A percentile compares a stretch with the other conserved stretches of the same genome.
These are phyloP conservation scores for Phania funesta DNA, from an alignment of 2,888 invertebrate genomes.

Conservation along the genomic window DNA sequence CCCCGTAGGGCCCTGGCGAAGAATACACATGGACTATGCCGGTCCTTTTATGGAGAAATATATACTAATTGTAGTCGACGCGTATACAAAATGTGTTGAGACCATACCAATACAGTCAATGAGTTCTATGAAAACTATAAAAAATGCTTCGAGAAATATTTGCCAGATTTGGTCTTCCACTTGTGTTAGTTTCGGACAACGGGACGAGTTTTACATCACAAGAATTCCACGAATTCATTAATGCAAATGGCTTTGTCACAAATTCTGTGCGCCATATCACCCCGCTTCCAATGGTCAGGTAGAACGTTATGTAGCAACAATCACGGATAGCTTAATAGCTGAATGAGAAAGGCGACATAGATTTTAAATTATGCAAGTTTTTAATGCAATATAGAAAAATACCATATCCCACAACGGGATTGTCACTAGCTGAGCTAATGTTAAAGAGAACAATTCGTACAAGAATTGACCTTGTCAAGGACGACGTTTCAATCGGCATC, in stretches of 20 bases:
- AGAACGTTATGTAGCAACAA: neutral
- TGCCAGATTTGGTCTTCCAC: no score
- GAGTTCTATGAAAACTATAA: neutral
- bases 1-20: neutral
- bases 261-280: slow-evolving; percentile 31
- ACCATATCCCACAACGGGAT: slow-evolving; percentile 27
- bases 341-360: slow-evolving; percentile 5
- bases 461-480: slow-evolving; percentile 17
- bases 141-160: slow-evolving; percentile 41
- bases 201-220: slow-evolving; percentile 27
- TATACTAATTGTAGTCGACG: slow-evolving; percentile 41
- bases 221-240: slow-evolving; percentile 22
- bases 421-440: slow-evolving; percentile 35
- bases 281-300: slow-evolving; percentile 1
- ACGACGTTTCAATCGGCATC: neutral
- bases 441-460: slow-evolving; percentile 41
- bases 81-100: slow-evolving; percentile 46
- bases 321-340: neutral
- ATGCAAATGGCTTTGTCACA: slow-evolving; percentile 28
- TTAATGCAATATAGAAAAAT: slow-evolving; percentile 53
- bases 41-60: neutral
- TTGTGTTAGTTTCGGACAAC: slow-evolving; percentile 28
- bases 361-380: slow-evolving; percentile 22
- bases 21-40: neutral
- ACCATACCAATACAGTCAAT: slow-evolving; percentile 29